Evolutionary conservation across 2,797 vertebrate species (phyloP), one percentile per base, ranked within the genome.

Genomic region (Xerus rutilus): DNA sequence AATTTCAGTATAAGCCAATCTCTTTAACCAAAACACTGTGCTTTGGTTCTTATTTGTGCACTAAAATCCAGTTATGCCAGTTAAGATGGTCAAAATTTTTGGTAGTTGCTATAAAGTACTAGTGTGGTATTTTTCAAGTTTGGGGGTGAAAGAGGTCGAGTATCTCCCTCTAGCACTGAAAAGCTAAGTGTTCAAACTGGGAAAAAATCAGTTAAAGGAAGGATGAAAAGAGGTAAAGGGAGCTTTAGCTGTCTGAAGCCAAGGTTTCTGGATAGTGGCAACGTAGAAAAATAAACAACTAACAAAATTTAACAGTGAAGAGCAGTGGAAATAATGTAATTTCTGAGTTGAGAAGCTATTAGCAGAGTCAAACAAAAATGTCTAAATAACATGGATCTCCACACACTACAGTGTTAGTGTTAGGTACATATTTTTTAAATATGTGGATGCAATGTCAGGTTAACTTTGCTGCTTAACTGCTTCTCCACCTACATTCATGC

Each of bases 1-100:
- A 97, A 96, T 98, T 94, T 96, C 91, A 89, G 64, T 83, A 54
- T 94, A 97, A 97, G 87, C 96, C 96, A 94, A 96, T 97, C 95
- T 97, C 93, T 95, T 94, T 94, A 97, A 96, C 95, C 89, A 97
- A 97, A 97, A 97, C 73, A 96, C 62, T 81, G 73, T 95, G 86
- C 87, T 97, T 87, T 93, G 35, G 72, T 86, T 96, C 86, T 96
- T 95, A 96, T 93, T 92, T 96, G 82, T 93, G 70, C 82, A 96
- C 39, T 93, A 91, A 95, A 95, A 95, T 89, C 82, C 18, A 95
- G 57, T 94, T 95, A 89, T 49, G 32, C 76, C 89, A 87, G 91
- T 93, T 95, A 93, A 92, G 23, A 89, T 32, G 52, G 59, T 94
- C 72, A 84, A 96, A 95, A 74, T 52, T 89, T 95, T 84, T 94